Evolutionary conservation across 2,888 invertebrate species (phyloP), one percentile per base, ranked within the genome.

Genomic region (Epinotia demarniana): DNA sequence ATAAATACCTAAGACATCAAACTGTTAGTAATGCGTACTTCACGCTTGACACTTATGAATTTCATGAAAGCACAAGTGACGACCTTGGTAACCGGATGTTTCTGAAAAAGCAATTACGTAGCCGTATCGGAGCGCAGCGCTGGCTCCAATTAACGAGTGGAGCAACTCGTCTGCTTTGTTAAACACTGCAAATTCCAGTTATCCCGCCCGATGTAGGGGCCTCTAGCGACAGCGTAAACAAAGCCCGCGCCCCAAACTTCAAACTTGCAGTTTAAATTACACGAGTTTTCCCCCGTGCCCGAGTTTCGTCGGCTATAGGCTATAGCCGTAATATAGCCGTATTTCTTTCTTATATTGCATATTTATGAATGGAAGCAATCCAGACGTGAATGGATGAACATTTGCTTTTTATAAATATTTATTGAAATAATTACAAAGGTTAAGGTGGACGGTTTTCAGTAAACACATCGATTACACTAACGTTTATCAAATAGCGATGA

Each of bases 51-150:
- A 1, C 19, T 19, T 13, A 19, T 49, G 80, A 82, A 79, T 81
- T 81, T 82, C 74, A 82, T 79, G 57, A 80, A 77, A 75, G 67
- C 75, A 75, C 78, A 81, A 77, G 79, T 13, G 13, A 16, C 79
- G 80, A 82, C 39, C 16, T 75, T 13, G 58, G 58, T 72, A 73
- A 82, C 78, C 81, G 80, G 76, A 77, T 77, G 79, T 60, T 27
- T 77, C 76, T 79, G 80, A 77, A 79, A 81, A 80, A 80, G 80
- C 82, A 86, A 87, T 87, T 85, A 84, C 49, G 46, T 53, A 82
- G 82, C 77, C 79, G 78, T 78, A 80, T 79, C 78, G 80, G 76
- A 53, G 39, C 12, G 5, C 1, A 77, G 81, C 77, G 78, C 78
- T 78, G 78, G 77, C 80, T 73, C 77, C 79, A 83, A 83, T 83